Percentiles rank a stretch among this genome's conserved stretches.
Conservation (phyloP, 2,888 invertebrate species). For the Cryptophagus acutangulus region DNA sequence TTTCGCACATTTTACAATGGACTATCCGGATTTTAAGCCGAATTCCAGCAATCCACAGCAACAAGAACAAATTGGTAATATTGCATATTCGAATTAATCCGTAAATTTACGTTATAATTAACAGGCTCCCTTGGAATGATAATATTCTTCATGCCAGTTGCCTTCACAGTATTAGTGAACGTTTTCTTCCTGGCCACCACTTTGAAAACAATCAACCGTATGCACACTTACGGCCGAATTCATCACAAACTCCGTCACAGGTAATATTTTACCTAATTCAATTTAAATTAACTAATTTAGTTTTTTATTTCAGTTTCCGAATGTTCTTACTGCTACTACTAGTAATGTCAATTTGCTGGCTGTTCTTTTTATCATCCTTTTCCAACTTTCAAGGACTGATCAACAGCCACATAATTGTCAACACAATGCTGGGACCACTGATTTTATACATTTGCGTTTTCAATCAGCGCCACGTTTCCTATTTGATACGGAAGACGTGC, state of each 20-base stretch:
- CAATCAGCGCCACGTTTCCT: slow-evolving; percentile 74
- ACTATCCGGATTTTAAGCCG: slow-evolving; percentile 55
- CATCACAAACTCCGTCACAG: slow-evolving; percentile 82
- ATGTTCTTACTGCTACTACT: slow-evolving; percentile 71
- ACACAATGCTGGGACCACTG: slow-evolving; percentile 69
- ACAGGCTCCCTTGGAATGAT: slow-evolving; percentile 75
- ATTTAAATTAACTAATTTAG: no score
- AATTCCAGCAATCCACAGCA: slow-evolving; percentile 51
- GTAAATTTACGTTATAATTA: slow-evolving; percentile 30
- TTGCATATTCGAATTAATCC: slow-evolving; percentile 6
- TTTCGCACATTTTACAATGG: slow-evolving; percentile 75
- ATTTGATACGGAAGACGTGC: slow-evolving; percentile 73
- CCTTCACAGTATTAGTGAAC: slow-evolving; percentile 72
- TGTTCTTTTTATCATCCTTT: slow-evolving; percentile 73
- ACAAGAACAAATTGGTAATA: slow-evolving; percentile 68
- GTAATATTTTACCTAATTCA: slow-evolving; percentile 44
- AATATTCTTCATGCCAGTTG: slow-evolving; percentile 77
- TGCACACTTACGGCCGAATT: slow-evolving; percentile 79
- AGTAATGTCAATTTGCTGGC: slow-evolving; percentile 71
- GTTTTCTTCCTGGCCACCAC: slow-evolving; percentile 78
- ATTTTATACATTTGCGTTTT: slow-evolving; percentile 73
- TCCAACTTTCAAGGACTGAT: slow-evolving; percentile 66
- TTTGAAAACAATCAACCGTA: slow-evolving; percentile 69
- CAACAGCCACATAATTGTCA: slow-evolving; percentile 71
- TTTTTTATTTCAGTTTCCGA: slow-evolving; percentile 64